phyloP scores from a whole-genome alignment of 2,113 vertebrate genomes.

The Xiphophorus couchianus region DNA sequence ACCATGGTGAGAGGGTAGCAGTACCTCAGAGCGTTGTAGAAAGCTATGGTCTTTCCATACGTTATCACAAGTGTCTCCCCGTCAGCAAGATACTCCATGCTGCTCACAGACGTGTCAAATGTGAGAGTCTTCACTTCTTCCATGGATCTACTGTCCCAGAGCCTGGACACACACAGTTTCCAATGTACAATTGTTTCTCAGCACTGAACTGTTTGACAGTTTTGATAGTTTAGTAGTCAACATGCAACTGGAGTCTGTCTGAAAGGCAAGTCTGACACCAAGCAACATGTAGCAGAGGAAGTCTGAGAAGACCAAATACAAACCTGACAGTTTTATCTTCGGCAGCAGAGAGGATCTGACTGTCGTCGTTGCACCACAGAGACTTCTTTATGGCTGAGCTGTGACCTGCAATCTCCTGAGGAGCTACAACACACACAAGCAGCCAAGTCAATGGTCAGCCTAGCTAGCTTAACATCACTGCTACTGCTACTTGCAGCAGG shows the following conservation, averaged over 20 bases:
- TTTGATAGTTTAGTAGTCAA: too few species aligned
- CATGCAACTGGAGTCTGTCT: too few species aligned
- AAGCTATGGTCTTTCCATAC: conserved; percentile 93
- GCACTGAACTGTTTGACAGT: background rate
- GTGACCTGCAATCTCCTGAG: conserved; percentile 91
- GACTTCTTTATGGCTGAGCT: conserved; percentile 96
- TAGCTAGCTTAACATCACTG: too few species aligned
- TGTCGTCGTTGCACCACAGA: conserved; percentile 94
- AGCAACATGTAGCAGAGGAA: too few species aligned
- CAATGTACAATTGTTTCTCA: background rate
- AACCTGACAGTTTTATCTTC: conserved; percentile 98
- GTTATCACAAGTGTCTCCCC: conserved; percentile 94
- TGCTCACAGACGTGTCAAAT: conserved; percentile 92
- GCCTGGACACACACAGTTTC: conserved; percentile 72
- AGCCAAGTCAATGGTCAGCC: background rate
- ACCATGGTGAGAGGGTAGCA: background rate
- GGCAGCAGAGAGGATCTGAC: conserved; percentile 92
- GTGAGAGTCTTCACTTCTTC: conserved; percentile 89
- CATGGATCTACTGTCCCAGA: conserved; percentile 92
- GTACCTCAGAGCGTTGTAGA: conserved; percentile 93
- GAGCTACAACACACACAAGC: conserved; percentile 78
- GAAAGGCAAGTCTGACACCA: too few species aligned
- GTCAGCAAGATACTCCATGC: conserved; percentile 95
- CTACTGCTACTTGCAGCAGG: too few species aligned
- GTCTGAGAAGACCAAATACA: conserved; percentile 40